A percentile compares a stretch with the other conserved stretches of the same genome.
Evolutionary conservation across 2,113 vertebrate species (phyloP).

Genomic region (Columba janthina): DNA sequence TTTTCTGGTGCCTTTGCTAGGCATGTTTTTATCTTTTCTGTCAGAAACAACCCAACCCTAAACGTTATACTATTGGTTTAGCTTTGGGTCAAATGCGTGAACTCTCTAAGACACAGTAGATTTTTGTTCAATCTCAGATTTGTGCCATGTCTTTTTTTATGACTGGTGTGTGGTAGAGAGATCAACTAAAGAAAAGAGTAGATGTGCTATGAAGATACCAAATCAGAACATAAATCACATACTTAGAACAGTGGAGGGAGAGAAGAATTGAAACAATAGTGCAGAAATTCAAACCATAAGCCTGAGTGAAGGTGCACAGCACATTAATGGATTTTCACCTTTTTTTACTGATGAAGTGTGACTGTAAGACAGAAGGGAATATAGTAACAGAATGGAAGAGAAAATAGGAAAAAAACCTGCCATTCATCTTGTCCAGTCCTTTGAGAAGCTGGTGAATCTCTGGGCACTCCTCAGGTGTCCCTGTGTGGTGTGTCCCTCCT

Average conservation of each 20-base stretch:
- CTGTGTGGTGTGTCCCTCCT: neutral
- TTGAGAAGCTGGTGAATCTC: neutral
- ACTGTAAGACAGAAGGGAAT: neutral
- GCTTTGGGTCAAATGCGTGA: neutral
- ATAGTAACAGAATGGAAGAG: neutral
- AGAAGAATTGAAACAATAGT: neutral
- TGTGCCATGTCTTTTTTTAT: neutral
- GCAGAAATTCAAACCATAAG: neutral
- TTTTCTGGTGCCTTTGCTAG: neutral
- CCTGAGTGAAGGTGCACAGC: neutral
- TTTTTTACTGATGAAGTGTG: neutral
- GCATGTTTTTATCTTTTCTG: neutral
- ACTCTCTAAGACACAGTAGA: neutral
- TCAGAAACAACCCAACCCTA: neutral
- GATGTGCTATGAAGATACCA: neutral
- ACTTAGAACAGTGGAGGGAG: neutral
- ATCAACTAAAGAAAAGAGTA: neutral
- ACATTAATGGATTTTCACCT: neutral
- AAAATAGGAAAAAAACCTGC: neutral
- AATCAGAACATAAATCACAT: neutral
- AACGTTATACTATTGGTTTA: neutral
- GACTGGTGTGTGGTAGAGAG: neutral
- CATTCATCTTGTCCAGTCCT: neutral
- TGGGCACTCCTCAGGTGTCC: neutral
- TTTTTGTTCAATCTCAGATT: neutral